A percentile compares a stretch with the other conserved stretches of the same genome.
Conservation (phyloP, 2,113 vertebrate genomes). For the Butorides virescens region DNA sequence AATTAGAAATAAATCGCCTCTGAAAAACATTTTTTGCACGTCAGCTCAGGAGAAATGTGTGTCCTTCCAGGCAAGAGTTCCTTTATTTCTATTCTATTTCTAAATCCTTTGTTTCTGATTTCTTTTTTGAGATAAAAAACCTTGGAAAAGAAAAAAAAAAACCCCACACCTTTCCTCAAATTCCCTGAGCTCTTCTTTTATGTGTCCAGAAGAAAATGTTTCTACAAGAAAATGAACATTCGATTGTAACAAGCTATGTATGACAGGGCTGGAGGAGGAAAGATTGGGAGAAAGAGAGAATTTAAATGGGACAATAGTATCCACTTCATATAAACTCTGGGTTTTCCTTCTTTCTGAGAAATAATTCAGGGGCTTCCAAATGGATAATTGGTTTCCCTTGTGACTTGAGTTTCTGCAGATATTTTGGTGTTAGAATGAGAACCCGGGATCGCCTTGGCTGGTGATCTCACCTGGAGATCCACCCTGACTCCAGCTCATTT, state of each 20-base stretch:
- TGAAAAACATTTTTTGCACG: not conserved
- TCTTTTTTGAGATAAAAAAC: not conserved
- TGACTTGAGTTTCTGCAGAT: not conserved
- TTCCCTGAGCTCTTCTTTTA: not conserved
- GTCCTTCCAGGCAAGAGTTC: not conserved
- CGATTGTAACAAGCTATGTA: not conserved
- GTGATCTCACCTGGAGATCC: not conserved
- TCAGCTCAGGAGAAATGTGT: not conserved
- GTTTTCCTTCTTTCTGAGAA: not conserved
- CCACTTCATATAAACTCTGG: not conserved
- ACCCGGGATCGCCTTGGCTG: not conserved
- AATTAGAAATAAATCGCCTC: not conserved
- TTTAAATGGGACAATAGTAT: not conserved
- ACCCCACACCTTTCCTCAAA: not conserved
- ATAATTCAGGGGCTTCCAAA: not conserved
- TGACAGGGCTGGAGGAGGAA: not conserved
- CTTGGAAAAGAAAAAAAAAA: not conserved
- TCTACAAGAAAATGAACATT: not conserved
- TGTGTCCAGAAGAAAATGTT: not conserved
- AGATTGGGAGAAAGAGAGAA: not conserved
- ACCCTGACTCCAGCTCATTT: not conserved
- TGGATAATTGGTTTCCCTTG: not conserved
- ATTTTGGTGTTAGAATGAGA: not conserved
- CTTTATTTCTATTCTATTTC: not conserved
- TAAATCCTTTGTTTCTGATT: not conserved